A percentile compares a stretch with the other conserved stretches of the same genome.
Conservation (phyloP, 2,888 invertebrate genomes). For the Drosophila robusta region DNA sequence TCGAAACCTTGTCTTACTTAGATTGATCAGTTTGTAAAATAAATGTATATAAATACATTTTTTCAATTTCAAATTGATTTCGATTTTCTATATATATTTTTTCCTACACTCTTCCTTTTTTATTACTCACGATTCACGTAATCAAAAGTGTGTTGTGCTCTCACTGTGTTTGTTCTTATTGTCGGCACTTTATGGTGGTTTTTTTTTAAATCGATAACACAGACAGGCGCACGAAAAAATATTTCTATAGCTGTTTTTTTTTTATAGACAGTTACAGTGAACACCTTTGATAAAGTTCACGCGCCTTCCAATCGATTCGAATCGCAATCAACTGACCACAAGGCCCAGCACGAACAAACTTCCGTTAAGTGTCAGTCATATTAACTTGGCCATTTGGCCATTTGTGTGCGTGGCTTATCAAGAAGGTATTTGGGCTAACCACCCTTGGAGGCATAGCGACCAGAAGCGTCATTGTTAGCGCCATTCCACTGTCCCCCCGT, state of each 20-base stretch:
- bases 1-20: too few species aligned
- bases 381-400: constrained; percentile 12
- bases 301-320: constrained; percentile 23
- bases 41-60: neutral
- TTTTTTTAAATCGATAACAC: constrained; percentile 70
- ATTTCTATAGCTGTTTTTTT: neutral
- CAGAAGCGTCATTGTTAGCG: neutral
- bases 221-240: constrained; percentile 26
- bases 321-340: constrained; percentile 31
- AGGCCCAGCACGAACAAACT: constrained; percentile 38
- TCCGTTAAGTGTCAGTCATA: constrained; percentile 67
- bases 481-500: neutral
- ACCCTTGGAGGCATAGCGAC: neutral
- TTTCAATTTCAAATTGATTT: constrained; percentile 11
- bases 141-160: constrained; percentile 60
- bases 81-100: neutral
- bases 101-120: constrained; percentile 3
- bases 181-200: constrained; percentile 54
- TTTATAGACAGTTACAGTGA: constrained; percentile 48
- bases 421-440: neutral
- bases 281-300: constrained; percentile 56
- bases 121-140: constrained; percentile 69
- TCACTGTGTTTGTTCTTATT: constrained; percentile 11
- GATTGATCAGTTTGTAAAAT: too few species aligned
- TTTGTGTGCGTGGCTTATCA: constrained; percentile 18